Base-by-base conservation (phyloP, 2,888 invertebrate species). In the Strigamia transsilvanica region DNA sequence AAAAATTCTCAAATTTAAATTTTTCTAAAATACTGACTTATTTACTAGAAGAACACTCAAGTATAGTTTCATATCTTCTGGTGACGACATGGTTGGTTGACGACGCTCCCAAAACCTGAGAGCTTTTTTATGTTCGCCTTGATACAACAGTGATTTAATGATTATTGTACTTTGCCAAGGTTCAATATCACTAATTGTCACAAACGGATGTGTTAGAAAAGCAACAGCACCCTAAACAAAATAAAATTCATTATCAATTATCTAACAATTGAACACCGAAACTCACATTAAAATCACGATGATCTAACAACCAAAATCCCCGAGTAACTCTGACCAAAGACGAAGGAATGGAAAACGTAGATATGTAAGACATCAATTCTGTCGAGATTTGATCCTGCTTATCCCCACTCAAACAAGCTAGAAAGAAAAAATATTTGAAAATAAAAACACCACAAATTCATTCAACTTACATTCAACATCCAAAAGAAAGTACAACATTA, bases 261-360 rank as follows among this genome's bases (percentile, higher is more conserved):
- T 23, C 12, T 3, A 51, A 7, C 6, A 10, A 41, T 21, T 18
- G 7, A 80, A 66, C 56, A 66, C 38, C 1, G 51, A 79, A 82
- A 42, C 32, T 83, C 88, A 94, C 94, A 87, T 93, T 91, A 88
- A 93, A 94, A 86, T 95, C 92, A 83, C 93, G 92, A 86, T 95
- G 95, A 88, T 97, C 97, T 15, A 97, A 89, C 85, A 94, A 92
- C 96, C 97, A 97, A 87, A 96, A 94, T 0, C 94, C 95, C 86
- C 95, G 94, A 0, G 94, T 93, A 0, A 94, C 91, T 87, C 94
- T 94, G 34, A 93, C 93, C 0, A 93, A 88, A 0, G 93, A 92
- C 21, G 93, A 92, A 82, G 92, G 92, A 5, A 96, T 88, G 81
- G 93, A 92, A 85, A 95, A 95, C 84, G 94, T 93, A 0, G 93